Base-by-base conservation (phyloP, 2,888 invertebrate genomes). In the Zhuqinia jingwanae region DNA sequence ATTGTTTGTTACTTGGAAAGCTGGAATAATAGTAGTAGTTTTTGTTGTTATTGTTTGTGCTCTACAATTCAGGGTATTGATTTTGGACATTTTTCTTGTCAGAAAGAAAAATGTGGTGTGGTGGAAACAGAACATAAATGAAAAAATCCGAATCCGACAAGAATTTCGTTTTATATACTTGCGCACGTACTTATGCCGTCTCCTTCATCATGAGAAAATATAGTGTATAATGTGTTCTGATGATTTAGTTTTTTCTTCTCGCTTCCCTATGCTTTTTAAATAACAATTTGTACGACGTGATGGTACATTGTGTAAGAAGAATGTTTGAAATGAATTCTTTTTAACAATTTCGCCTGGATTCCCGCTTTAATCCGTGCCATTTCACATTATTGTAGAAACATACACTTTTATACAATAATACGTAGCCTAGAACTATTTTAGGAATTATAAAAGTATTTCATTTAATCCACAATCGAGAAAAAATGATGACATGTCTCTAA, bases 381-480 rank as follows among this genome's bases (percentile, higher is more conserved):
- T 70, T 22, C 50, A 70, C 70, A 27, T 45, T 45, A 27, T n/a
- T n/a, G n/a, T n/a, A n/a, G n/a, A n/a, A n/a, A n/a, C n/a, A n/a
- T n/a, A n/a, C n/a, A n/a, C n/a, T n/a, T n/a, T n/a, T n/a, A n/a
- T n/a, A n/a, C n/a, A n/a, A n/a, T n/a, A n/a, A n/a, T 50, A 27
- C 15, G 15, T 2, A 70, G 8, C 25, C 20, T 27, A 70, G 36
- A 70, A 70, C 70, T 25, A 70, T 70, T 17, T 25, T 45, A 47
- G 47, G 47, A 70, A 70, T 45, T 20, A 70, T n/a, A 13, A 50
- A 70, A 70, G 70, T 27, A 70, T 70, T 47, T 70, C 47, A n/a
- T 20, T 50, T 70, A 45, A 70, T 70, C 45, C n/a, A 70, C 20
- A n/a, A 45, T 47, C 22, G 11, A 25, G 25, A 68, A 47, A 70